Base-by-base conservation (phyloP, 1,140 invertebrate species). In the Helicorthomorpha holstii region DNA sequence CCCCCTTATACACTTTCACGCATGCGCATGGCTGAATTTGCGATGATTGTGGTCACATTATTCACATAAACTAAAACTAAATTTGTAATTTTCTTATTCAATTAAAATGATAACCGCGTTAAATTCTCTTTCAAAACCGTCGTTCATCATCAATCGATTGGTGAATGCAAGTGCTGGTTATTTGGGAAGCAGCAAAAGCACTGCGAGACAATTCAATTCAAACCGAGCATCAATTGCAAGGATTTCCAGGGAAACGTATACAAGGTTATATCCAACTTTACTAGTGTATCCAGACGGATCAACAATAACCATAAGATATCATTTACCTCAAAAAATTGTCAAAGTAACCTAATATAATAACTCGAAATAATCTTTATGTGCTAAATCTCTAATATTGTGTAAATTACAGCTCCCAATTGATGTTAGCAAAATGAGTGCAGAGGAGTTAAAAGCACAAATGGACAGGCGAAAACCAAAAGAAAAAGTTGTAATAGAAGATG, bases 211-310 rank as follows among this genome's bases (percentile, higher is more conserved):
- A 25, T 60, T 78, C 25, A 80, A 77, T 61, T 79, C 74, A 57
- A 79, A 79, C 69, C 73, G 77, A 51, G 74, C 80, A 12, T 71
- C 72, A 24, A 73, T 88, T 22, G 77, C 77, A n/a, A 77, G 77
- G 61, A 74, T 79, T n/a, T 77, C 80, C 54, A 72, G 83, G 55
- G 69, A 73, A 49, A 58, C 75, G 1, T 88, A 84, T 64, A 63
- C 73, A n/a, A 73, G 77, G 54, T 72, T 69, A 41, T 90, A 87
- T 73, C 83, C 81, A 51, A 83, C 82, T 0, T 63, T 75, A 43
- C 60, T 95, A 0, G 79, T 92, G 23, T 68, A 79, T 26, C 70
- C 85, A 1, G 81, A 94, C 75, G 90, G 90, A 47, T 85, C 87
- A 46, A 83, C 80, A 45, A 78, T 85, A 53, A 82, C 73, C 34